Conservation (phyloP, 2,113 vertebrate species). For the Nerophis ophidion region DNA sequence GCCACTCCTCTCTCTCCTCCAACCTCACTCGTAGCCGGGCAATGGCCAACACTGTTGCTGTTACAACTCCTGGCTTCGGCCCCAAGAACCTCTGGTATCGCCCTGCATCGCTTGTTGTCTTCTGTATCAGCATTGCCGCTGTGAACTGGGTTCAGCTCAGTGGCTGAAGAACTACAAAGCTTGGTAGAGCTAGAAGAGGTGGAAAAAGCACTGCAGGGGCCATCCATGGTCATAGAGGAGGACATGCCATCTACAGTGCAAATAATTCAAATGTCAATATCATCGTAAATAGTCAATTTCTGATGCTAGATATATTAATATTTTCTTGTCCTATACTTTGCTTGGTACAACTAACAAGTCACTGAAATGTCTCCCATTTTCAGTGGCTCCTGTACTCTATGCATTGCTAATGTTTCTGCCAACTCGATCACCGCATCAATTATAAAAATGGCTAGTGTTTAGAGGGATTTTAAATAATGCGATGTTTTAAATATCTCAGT, state of each 20-base stretch:
- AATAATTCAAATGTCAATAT: conserved; percentile 92
- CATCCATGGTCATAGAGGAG: conserved; percentile 96
- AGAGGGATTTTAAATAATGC: neutral
- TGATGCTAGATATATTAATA: conserved; percentile 60
- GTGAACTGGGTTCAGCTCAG: conserved; percentile 84
- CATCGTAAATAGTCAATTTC: conserved; percentile 76
- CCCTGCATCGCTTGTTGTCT: conserved; percentile 66
- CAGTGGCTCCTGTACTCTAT: conserved; percentile 37
- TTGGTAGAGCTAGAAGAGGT: conserved; percentile 91
- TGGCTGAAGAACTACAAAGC: conserved; percentile 85
- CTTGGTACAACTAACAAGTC: conserved; percentile 30
- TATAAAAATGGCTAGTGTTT: neutral
- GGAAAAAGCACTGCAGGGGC: conserved; percentile 97
- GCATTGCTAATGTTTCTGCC: neutral
- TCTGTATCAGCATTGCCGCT: conserved; percentile 82
- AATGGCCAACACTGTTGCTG: conserved; percentile 15
- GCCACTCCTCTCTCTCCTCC: conserved; percentile 68
- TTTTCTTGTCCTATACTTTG: conserved; percentile 31
- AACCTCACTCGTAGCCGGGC: conserved; percentile 40
- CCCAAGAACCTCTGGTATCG: conserved; percentile 69
- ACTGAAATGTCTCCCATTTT: conserved; percentile 41
- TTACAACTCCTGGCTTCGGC: conserved; percentile 43
- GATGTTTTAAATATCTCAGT: neutral
- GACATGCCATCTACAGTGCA: conserved; percentile 96
- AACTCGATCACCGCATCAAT: neutral